Evolutionary conservation across 2,113 vertebrate species (phyloP).

Genomic region (Falco punctatus): DNA sequence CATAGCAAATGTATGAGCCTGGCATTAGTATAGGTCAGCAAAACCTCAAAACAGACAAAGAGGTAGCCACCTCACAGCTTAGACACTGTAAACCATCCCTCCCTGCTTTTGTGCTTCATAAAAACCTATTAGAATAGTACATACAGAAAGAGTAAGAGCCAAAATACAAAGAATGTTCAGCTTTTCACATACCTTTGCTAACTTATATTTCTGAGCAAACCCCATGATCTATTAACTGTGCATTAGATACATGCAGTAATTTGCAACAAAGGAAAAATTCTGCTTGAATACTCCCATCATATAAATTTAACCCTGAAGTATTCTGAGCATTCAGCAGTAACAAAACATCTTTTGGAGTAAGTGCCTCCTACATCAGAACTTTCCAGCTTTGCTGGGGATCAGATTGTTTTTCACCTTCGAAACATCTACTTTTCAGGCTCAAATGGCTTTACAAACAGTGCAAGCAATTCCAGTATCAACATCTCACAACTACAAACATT

Average conservation of each 20-base stretch:
- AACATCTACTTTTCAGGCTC: not conserved
- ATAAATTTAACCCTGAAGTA: not conserved
- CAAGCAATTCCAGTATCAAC: not conserved
- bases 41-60: conserved; percentile 13
- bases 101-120: not conserved
- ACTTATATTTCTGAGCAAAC: not conserved
- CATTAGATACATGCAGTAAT: not conserved
- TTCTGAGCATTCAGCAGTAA: not conserved
- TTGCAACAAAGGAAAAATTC: not conserved
- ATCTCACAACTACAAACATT: not conserved
- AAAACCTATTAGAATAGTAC: not conserved
- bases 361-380: not conserved
- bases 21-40: conserved; percentile 22
- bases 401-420: not conserved
- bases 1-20: not conserved
- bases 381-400: not conserved
- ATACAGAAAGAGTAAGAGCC: not conserved
- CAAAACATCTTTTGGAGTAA: not conserved
- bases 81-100: not conserved
- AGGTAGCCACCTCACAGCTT: not conserved
- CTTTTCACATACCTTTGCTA: not conserved
- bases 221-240: not conserved
- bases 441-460: not conserved
- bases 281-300: not conserved
- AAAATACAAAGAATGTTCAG: not conserved